Evolutionary conservation across 2,797 vertebrate species (phyloP), one percentile per base, ranked within the genome.

Genomic region (Synaphobranchus kaupii): DNA sequence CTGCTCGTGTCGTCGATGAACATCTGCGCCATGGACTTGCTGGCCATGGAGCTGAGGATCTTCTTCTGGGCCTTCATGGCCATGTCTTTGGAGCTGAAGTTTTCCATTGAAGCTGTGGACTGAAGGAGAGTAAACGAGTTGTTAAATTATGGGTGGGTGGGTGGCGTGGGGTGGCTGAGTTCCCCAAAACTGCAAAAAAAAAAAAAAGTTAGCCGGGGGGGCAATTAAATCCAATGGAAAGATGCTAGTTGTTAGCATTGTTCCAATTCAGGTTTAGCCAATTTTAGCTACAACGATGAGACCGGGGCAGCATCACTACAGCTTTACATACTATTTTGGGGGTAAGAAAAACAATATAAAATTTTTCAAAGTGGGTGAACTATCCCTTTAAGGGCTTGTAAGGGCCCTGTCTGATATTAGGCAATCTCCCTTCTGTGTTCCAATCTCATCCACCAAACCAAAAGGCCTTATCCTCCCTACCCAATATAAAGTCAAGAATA

Each of bases 41-140:
- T 94, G 0, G 96, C 96, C 95, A 96, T 94, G 83, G 92, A 93
- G 86, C 96, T 96, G 56, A 96, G 92, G 0, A 96, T 90, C 89
- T 97, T 97, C 90, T 97, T 97, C 91, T 97, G 96, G 0, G 94
- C 95, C 20, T 96, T 93, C 86, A 97, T 87, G 17, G 94, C 96
- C 90, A 97, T 92, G 71, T 93, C 95, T 83, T 95, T 95, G 0
- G 96, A 95, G 86, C 91, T 97, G 92, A 97, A 96, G 34, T 90
- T 56, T 91, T 96, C 96, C 96, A 96, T 96, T 78, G 85, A 60
- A 73, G 83, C 86, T 48, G 31, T 66, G 81, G 68, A 66, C 66
- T n/a, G 58, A 54, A 68, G 50, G 12, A 5, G 66, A 73, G 48
- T 20, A 54, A 60, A 31, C 82, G 7, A 82, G 1, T 6, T 52